Base-by-base conservation (phyloP, 1,140 invertebrate species). In the Nylanderia fulva region DNA sequence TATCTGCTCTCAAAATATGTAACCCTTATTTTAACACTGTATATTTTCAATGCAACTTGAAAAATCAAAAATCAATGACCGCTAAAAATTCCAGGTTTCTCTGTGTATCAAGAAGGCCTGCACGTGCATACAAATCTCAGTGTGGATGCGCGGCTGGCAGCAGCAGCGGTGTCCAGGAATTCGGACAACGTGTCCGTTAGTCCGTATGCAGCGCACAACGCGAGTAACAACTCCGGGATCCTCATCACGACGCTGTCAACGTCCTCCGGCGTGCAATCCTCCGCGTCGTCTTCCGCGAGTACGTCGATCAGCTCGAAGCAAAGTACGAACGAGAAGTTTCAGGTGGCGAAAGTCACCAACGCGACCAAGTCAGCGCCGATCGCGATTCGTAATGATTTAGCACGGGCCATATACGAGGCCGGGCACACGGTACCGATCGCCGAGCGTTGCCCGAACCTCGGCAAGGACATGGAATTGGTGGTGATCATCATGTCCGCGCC, bases 401-500 rank as follows among this genome's bases (percentile, higher is more conserved):
- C 93, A 0, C 88, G 95, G 52, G 92, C 94, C 56, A 95, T 97
- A 74, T 97, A 97, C 88, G 95, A 96, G 85, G 90, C 95, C n/a
- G 97, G 97, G 0, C 96, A 97, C 91, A 91, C 95, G n/a, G 94
- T 96, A 66, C 94, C 96, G 1, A 96, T 96, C 75, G 95, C 96
- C 7, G 96, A 97, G 80, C 93, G 97, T 39, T 98, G 97, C 93
- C 96, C 96, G 0, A 93, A 96, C 75, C 93, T 96, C 39, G 97
- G 97, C 6, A 94, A 94, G 27, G 94, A 95, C 39, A 95, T 97
- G 85, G 95, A 95, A 82, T 92, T 98, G 27, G 90, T 98, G 21
- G 96, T 98, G 64, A 91, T 98, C 4, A 96, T 99, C 29, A 98
- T 97, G 85, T 98, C 98, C 5, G 97, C 98, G 4, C 97, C 97